phyloP scores from a whole-genome alignment of 1,140 invertebrate genomes.

The Heterodera schachtii region DNA sequence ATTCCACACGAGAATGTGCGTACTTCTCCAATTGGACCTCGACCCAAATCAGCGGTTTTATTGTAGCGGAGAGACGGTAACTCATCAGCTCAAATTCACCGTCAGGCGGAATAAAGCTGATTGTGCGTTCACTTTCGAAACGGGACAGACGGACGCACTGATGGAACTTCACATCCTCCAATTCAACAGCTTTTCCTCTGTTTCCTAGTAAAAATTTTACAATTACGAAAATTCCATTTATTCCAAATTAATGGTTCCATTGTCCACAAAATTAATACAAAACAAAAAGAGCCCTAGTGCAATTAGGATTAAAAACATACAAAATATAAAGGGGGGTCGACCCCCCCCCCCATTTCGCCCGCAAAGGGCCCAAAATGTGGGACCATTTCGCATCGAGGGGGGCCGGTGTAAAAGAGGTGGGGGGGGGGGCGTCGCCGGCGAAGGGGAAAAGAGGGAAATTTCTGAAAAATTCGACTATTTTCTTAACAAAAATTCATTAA shows the following conservation, averaged over 20 bases:
- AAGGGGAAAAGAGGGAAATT: too few species aligned
- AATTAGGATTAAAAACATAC: too few species aligned
- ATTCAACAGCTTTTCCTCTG: slow-evolving; percentile 69
- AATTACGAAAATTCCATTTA: neutral
- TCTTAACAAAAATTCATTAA: too few species aligned
- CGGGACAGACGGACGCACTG: slow-evolving; percentile 71
- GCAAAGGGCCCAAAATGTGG: too few species aligned
- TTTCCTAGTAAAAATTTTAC: slow-evolving; percentile 34
- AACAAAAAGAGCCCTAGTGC: neutral
- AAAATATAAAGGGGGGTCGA: too few species aligned
- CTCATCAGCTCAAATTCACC: slow-evolving; percentile 72
- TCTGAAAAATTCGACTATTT: too few species aligned
- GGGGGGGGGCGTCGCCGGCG: too few species aligned
- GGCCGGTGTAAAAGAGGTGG: too few species aligned
- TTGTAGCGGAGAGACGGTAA: slow-evolving; percentile 69
- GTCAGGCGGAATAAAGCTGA: slow-evolving; percentile 71
- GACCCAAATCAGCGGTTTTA: slow-evolving; percentile 71
- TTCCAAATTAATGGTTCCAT: too few species aligned
- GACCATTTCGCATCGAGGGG: too few species aligned
- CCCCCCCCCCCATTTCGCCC: too few species aligned
- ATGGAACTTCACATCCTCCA: slow-evolving; percentile 72
- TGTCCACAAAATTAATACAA: neutral
- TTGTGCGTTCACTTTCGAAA: slow-evolving; percentile 71
- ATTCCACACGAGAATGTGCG: slow-evolving; percentile 72
- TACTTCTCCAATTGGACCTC: slow-evolving; percentile 70